A percentile compares a stretch with the other conserved stretches of the same genome.
Evolutionary conservation across 2,113 vertebrate genomes (phyloP).

Genomic region (Alethe castanea): DNA sequence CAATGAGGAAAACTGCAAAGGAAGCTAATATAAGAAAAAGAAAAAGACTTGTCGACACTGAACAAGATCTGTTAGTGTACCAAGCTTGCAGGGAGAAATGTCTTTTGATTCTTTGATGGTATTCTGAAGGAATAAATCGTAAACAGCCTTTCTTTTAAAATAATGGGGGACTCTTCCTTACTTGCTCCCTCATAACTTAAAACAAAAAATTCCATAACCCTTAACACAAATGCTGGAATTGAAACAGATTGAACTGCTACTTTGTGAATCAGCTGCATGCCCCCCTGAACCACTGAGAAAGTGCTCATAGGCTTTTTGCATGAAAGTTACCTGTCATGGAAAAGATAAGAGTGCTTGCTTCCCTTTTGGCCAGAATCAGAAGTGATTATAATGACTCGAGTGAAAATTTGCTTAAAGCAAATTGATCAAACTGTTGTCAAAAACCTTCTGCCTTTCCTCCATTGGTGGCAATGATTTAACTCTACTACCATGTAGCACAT

Average conservation of each 20-base stretch:
- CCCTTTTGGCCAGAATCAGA: not conserved
- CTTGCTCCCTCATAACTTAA: not conserved
- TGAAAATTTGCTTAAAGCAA: not conserved
- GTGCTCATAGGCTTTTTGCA: not conserved
- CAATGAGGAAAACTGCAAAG: not conserved
- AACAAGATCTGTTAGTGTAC: not conserved
- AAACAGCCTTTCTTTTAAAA: not conserved
- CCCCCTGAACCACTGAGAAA: not conserved
- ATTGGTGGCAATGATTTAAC: not conserved
- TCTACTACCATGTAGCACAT: fast-evolving
- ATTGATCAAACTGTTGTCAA: not conserved
- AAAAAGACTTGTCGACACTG: not conserved
- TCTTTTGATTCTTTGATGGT: not conserved
- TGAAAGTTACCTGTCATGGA: not conserved
- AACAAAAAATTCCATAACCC: not conserved
- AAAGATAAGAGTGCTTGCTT: not conserved
- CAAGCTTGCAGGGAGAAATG: not conserved
- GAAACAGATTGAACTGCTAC: not conserved
- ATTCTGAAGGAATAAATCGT: not conserved
- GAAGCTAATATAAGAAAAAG: not conserved
- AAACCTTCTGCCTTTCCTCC: not conserved
- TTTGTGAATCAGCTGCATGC: not conserved
- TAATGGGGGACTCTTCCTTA: not conserved
- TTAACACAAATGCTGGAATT: not conserved
- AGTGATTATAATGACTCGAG: not conserved